Percentiles rank a stretch among this genome's conserved stretches.
Conservation (phyloP, 2,797 vertebrate genomes). For the Agapornis canus region DNA sequence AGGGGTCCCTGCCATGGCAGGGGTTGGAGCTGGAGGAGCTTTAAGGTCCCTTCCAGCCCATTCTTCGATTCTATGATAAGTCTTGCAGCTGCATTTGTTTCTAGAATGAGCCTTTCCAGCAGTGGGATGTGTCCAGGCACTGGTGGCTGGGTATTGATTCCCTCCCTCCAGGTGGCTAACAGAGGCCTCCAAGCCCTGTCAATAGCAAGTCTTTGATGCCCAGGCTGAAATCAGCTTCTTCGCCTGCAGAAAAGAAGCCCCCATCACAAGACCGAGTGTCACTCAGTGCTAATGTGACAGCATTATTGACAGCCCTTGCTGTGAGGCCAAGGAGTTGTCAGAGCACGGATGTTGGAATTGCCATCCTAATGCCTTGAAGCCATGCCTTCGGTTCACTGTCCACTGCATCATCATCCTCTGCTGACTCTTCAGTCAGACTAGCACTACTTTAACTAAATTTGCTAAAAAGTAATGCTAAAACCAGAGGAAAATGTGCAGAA, state of each 20-base stretch:
- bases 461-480: not conserved
- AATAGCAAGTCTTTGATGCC: not conserved
- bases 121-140: not conserved
- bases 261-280: not conserved
- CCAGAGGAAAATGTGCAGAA: not conserved
- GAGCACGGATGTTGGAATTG: not conserved
- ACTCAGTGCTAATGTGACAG: not conserved
- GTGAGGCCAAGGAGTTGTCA: not conserved
- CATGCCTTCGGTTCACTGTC: not conserved
- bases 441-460: not conserved
- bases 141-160: not conserved
- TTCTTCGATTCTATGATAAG: not conserved
- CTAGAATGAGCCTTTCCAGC: not conserved
- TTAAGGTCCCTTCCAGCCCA: not conserved
- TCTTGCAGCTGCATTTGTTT: not conserved
- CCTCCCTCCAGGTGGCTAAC: not conserved
- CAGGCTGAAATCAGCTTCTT: not conserved
- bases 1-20: not conserved
- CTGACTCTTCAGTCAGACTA: not conserved
- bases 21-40: fast-evolving
- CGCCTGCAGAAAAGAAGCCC: not conserved
- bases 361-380: not conserved
- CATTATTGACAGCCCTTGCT: not conserved
- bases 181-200: not conserved
- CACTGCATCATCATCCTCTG: not conserved